Conservation (phyloP, 2,797 vertebrate species). For the Alectoris magna region DNA sequence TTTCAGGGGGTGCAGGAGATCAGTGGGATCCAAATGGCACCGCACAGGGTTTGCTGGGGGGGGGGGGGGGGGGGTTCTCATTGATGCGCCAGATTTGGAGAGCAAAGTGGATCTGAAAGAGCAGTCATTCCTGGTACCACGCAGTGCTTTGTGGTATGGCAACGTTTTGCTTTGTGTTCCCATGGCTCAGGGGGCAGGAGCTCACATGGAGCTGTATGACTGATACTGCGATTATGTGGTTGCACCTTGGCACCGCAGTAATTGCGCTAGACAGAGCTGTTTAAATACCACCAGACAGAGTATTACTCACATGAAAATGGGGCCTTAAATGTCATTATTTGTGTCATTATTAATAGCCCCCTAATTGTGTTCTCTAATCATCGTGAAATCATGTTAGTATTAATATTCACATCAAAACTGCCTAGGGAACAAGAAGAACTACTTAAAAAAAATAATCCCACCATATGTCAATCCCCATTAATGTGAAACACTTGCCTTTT, state of each 20-base stretch:
- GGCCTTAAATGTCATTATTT: slow-evolving; percentile 88
- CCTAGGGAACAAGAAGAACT: slow-evolving; percentile 80
- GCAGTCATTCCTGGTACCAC: fast-evolving
- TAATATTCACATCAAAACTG: slow-evolving; percentile 88
- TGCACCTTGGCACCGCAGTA: slow-evolving; percentile 52
- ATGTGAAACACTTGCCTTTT: slow-evolving; percentile 31
- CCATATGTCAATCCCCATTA: slow-evolving; percentile 79
- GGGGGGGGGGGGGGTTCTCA: not conserved
- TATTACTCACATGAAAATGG: slow-evolving; percentile 84
- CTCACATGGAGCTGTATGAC: not conserved
- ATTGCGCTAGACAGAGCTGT: slow-evolving; percentile 80
- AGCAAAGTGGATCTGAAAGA: not conserved
- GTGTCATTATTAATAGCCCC: slow-evolving; percentile 89
- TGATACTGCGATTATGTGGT: not conserved
- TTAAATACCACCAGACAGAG: slow-evolving; percentile 85
- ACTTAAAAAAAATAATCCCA: slow-evolving; percentile 45
- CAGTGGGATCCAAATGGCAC: not conserved
- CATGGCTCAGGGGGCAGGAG: not conserved
- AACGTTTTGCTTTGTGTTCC: not conserved
- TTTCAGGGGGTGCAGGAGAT: not conserved
- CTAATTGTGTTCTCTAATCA: slow-evolving; percentile 89
- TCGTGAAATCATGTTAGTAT: slow-evolving; percentile 86
- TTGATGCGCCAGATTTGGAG: not conserved
- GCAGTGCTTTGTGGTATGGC: fast-evolving
- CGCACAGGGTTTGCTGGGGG: no score